Evolutionary conservation across 1,140 invertebrate genomes (phyloP).

Genomic region (Drosophila ambigua): DNA sequence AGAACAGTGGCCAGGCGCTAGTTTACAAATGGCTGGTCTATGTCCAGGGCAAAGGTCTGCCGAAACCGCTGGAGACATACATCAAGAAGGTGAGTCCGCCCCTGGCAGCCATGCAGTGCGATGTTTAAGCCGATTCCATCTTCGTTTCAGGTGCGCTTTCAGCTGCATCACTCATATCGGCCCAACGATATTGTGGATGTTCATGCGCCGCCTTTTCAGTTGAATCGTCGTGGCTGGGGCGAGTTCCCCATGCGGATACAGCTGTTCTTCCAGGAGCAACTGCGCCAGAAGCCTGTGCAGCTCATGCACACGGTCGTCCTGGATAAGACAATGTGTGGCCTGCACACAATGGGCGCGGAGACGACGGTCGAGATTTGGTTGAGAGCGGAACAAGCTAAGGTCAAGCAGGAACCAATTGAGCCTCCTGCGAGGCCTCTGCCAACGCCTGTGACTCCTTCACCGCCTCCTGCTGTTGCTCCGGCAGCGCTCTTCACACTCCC

Average conservation of each 20-base stretch:
- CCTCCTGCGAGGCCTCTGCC: background rate
- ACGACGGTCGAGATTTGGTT: conserved; percentile 90
- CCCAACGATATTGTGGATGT: conserved; percentile 94
- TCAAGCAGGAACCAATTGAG: background rate
- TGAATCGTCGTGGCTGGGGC: conserved; percentile 94
- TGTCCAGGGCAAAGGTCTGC: conserved; percentile 86
- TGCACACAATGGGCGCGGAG: conserved; percentile 92
- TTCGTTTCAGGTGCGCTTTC: conserved; percentile 87
- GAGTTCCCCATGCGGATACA: conserved; percentile 94
- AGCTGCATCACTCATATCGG: conserved; percentile 93
- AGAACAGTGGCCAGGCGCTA: conserved; percentile 85
- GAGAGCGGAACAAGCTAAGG: conserved; percentile 79
- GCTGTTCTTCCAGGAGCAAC: conserved; percentile 89
- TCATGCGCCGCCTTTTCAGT: conserved; percentile 91
- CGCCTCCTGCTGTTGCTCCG: background rate
- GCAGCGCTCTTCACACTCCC: background rate
- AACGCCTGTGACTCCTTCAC: background rate
- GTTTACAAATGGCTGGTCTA: conserved; percentile 97
- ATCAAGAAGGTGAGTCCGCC: conserved; percentile 86
- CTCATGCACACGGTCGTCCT: conserved; percentile 93
- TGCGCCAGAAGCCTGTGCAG: conserved; percentile 90
- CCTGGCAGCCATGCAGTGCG: too few relatives aligned
- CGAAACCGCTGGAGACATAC: conserved; percentile 86
- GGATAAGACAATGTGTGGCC: conserved; percentile 93
- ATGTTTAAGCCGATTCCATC: background rate